These are phyloP conservation scores for Elgaria multicarinata DNA, from an alignment of 2,113 vertebrate genomes.

Conservation along the genomic window DNA sequence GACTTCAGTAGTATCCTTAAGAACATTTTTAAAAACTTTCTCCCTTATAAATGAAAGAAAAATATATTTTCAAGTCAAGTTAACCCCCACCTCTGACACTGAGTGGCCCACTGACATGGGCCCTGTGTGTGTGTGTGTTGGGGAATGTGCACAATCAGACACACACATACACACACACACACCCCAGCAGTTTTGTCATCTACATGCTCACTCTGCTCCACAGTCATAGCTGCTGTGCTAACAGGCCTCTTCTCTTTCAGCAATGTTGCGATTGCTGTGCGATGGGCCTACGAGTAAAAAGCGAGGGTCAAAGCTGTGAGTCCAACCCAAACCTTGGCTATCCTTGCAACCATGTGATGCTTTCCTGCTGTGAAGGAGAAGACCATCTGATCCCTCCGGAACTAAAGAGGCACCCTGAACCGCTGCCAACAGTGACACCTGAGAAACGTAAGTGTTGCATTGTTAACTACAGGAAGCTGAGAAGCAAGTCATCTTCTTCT, in stretches of 20 bases:
- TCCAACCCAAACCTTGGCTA: slow-evolving; percentile 85
- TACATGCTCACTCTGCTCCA: neutral
- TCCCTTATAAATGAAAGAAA: neutral
- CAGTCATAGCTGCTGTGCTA: rapidly evolving
- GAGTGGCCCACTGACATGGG: neutral
- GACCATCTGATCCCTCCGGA: slow-evolving; percentile 73
- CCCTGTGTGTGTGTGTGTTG: neutral
- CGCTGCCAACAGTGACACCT: slow-evolving; percentile 71
- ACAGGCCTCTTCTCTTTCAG: slow-evolving; percentile 20
- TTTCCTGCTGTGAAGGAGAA: slow-evolving; percentile 89
- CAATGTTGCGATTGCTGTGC: slow-evolving; percentile 95
- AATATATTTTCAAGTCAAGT: neutral
- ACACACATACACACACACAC: too few relatives aligned
- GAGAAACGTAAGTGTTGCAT: slow-evolving; percentile 78
- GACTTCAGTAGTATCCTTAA: neutral
- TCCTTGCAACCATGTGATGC: slow-evolving; percentile 88
- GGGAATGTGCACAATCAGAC: neutral
- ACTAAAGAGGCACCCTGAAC: slow-evolving; percentile 79
- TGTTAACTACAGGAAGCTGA: neutral
- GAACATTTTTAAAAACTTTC: neutral
- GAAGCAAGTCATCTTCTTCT: neutral
- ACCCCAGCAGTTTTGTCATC: neutral
- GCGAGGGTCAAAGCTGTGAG: slow-evolving; percentile 79
- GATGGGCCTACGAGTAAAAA: slow-evolving; percentile 83
- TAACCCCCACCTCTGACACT: neutral